Base-by-base conservation (phyloP, 1,140 invertebrate species). In the Brachionus koreanus region DNA sequence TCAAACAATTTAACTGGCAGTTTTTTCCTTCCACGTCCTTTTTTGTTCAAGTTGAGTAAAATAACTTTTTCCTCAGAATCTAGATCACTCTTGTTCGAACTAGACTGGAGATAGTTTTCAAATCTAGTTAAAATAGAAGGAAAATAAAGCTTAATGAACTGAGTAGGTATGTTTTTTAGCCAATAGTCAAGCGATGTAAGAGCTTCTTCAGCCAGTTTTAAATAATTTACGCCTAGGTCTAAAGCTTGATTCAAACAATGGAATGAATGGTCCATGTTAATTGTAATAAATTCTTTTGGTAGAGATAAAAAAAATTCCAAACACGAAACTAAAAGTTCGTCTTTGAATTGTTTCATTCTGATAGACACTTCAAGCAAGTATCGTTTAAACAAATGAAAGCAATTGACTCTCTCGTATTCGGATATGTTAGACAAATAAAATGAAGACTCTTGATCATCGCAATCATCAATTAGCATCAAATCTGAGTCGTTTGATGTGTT, bases 121-220 rank as follows among this genome's bases (percentile, higher is more conserved):
- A 89, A 84, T 57, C 83, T 85, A 10, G 88, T 88, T n/a, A 89
- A 83, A n/a, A 89, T 85, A 25, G 84, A 65, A 7, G 74, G 37
- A 83, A 87, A 89, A 79, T 86, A 81, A 16, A 85, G 84, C n/a
- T 85, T 49, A 29, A 90, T 69, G 6, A 85, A 79, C 42, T 85
- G 33, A 3, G 63, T 16, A 23, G 86, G 85, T 33, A 89, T 82
- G n/a, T 83, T 67, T 0, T 84, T 72, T 4, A 84, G 85, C 91
- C 92, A 93, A 4, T 86, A 86, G 84, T 92, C 90, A 33, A 93
- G 86, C 1, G 91, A 88, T 82, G 87, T 86, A 16, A 93, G 83
- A 2, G 90, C 90, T 76, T 86, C 84, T 35, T 87, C 85, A 2
- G 92, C 92, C 19, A 93, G 84, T 16, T 90, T 89, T 16, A 92